A percentile compares a stretch with the other conserved stretches of the same genome.
These are phyloP conservation scores for Callipepla californica DNA, from an alignment of 2,113 vertebrate genomes.

Conservation along the genomic window DNA sequence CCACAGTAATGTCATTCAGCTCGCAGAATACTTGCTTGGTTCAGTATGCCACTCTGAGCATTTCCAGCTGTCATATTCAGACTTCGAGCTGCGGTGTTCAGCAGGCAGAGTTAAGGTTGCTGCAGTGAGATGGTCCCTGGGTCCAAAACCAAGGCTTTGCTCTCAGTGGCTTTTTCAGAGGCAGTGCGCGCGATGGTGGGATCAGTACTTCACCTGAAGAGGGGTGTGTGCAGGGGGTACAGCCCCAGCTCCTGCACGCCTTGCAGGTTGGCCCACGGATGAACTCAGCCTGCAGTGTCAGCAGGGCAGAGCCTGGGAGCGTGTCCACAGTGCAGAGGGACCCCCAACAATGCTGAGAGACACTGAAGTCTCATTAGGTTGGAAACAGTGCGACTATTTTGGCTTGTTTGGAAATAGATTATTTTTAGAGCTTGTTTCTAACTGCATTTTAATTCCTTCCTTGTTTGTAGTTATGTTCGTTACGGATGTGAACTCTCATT, in stretches of 20 bases:
- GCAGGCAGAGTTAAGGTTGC: fast-evolving
- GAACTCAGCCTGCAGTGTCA: not conserved
- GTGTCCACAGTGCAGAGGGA: not conserved
- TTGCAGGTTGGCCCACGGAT: not conserved
- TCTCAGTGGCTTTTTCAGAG: not conserved
- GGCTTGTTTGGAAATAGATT: not conserved
- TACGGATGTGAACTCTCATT: not conserved
- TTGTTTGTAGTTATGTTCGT: not conserved
- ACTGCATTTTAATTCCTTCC: not conserved
- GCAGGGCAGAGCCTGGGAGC: not conserved
- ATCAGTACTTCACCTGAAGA: not conserved
- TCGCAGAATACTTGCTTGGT: not conserved
- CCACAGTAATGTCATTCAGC: fast-evolving
- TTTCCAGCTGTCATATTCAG: not conserved
- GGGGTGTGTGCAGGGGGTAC: not conserved
- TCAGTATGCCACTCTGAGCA: not conserved
- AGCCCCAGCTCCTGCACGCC: not conserved
- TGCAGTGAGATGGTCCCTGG: not conserved
- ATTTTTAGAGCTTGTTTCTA: not conserved
- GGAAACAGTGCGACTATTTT: not conserved
- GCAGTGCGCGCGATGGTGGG: fast-evolving
- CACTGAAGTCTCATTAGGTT: not conserved
- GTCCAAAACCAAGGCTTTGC: not conserved
- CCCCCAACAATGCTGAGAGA: not conserved
- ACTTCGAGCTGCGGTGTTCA: fast-evolving